Base-by-base conservation (phyloP, 2,113 vertebrate species). In the Paracanthobrama guichenoti region DNA sequence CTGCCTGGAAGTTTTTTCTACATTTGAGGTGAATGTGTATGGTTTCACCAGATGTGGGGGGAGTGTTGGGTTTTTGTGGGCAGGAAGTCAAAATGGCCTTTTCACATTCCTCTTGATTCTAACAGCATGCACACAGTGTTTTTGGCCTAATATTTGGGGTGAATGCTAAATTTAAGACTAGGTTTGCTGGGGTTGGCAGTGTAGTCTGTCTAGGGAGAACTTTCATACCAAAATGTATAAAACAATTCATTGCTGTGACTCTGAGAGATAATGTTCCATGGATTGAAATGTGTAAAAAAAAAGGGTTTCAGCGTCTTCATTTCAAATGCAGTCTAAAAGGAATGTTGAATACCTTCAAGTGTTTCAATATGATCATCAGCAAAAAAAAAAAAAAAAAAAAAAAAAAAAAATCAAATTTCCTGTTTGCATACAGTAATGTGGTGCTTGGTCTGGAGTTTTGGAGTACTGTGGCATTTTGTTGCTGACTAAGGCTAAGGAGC, bases 31-130 rank as follows among this genome's bases (percentile, higher is more conserved):
- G 44, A 60, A 60, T 62, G 50, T 44, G 81, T 26, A 59, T 75
- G 44, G 31, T 24, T 72, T 67, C 13, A 82, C 69, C 79, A 86
- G 71, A 60, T 81, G 78, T 53, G 46, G 8, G 44, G 71, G 53
- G n/a, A 53, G 50, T 1, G 48, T 76, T 75, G 84, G 9, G 16
- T 31, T 62, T 81, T 60, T 66, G 35, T 50, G 39, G 39, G 11
- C 57, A 39, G 72, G 57, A 75, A 31, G 53, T 42, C 14, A 74
- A 73, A 82, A 35, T 24, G 31, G 66, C 24, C 6, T 75, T 55
- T 75, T 31, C 26, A 12, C 26, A 75, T 62, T 60, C 35, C 13
- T 82, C 28, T 72, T 39, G 55, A 10, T 46, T 75, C 48, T 31
- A 13, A 75, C 48, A 55, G 73, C 48, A 75, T 31, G 73, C 53